Percentiles rank a stretch among this genome's conserved stretches.
Conservation (phyloP, 2,888 invertebrate genomes). For the Tridacna gigas region DNA sequence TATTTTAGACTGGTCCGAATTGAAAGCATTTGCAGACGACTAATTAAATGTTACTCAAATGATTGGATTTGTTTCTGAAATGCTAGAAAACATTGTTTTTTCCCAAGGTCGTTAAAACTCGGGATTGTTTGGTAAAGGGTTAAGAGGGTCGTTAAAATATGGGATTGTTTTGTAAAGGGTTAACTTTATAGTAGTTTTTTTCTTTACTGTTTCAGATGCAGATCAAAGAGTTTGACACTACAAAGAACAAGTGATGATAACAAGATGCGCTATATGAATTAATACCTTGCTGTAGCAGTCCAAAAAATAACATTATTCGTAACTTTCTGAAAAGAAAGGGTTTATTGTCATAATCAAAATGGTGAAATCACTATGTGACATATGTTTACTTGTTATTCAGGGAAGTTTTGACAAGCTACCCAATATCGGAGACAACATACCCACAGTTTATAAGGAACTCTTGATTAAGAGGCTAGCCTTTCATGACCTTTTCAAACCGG, state of each 20-base stretch:
- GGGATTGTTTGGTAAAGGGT: too few species aligned
- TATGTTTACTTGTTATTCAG: slow-evolving; percentile 76
- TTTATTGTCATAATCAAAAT: slow-evolving; percentile 42
- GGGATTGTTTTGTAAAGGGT: too few species aligned
- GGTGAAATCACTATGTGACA: slow-evolving; percentile 78
- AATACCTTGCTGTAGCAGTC: too few species aligned
- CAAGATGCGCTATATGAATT: background rate
- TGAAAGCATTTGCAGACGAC: too few species aligned
- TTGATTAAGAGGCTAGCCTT: slow-evolving; percentile 75
- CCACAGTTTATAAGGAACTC: slow-evolving; percentile 79
- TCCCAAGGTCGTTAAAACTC: too few species aligned
- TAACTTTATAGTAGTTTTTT: background rate
- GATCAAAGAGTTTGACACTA: too few species aligned
- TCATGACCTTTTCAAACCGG: slow-evolving; percentile 74
- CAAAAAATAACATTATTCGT: too few species aligned
- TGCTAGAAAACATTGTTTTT: too few species aligned
- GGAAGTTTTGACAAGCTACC: slow-evolving; percentile 72
- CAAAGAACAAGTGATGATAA: background rate
- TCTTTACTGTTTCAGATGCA: background rate
- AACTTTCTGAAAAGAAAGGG: background rate
- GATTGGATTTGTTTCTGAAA: too few species aligned
- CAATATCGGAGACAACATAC: slow-evolving; percentile 70
- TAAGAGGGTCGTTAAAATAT: too few species aligned
- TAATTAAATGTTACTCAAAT: too few species aligned
- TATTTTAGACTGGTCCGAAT: too few species aligned